These are phyloP conservation scores for Mya arenaria DNA, from an alignment of 1,140 invertebrate species.

Conservation along the genomic window DNA sequence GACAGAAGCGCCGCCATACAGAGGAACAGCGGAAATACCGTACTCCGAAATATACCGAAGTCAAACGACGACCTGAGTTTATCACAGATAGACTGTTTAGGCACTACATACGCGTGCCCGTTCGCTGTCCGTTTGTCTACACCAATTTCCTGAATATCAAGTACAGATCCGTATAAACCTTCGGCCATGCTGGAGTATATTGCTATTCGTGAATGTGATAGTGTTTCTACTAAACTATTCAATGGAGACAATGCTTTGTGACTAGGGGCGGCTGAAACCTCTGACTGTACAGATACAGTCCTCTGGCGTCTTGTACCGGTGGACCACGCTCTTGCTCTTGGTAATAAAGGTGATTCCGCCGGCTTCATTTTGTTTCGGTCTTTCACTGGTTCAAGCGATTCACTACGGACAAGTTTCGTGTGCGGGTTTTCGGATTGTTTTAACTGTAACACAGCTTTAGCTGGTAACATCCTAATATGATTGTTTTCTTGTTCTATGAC, in stretches of 20 bases:
- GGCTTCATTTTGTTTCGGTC: not conserved
- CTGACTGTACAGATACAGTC: conserved; percentile 5
- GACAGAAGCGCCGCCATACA: conserved; percentile 22
- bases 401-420: conserved; percentile 26
- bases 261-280: not conserved
- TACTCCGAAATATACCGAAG: conserved; percentile 6
- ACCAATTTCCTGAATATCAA: conserved; percentile 23
- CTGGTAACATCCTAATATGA: not conserved
- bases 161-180: conserved; percentile 33
- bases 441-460: conserved; percentile 7
- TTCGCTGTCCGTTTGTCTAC: not conserved
- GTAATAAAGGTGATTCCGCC: conserved; percentile 17
- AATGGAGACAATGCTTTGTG: not conserved
- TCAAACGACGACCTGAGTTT: conserved; percentile 38
- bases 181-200: conserved; percentile 26
- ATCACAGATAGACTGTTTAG: not conserved
- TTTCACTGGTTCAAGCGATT: conserved; percentile 5
- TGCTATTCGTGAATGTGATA: conserved; percentile 31
- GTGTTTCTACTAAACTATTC: conserved; percentile 27
- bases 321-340: conserved; percentile 24
- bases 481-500: conserved; percentile 20
- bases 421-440: not conserved
- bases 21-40: conserved; percentile 39
- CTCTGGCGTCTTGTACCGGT: not conserved
- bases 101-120: not conserved